Percentiles rank a stretch among this genome's conserved stretches.
These are phyloP conservation scores for Amorpha juglandis DNA, from an alignment of 2,888 invertebrate genomes.

Conservation along the genomic window DNA sequence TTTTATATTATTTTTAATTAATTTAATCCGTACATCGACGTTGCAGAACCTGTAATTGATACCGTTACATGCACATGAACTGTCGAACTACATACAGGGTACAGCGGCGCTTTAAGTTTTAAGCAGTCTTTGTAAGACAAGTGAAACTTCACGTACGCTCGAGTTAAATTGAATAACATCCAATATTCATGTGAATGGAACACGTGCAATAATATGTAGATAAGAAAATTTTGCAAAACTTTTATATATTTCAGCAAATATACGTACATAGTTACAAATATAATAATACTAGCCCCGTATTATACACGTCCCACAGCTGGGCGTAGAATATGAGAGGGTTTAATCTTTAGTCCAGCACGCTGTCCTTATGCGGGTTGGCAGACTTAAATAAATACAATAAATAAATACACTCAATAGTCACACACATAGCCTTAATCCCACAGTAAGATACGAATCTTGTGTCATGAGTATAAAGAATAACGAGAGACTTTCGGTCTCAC, in stretches of 20 bases:
- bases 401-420: no score
- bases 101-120: constrained; percentile 7
- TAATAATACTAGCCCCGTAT: no score
- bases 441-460: no score
- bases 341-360: no score
- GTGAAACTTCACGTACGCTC: constrained; percentile 15
- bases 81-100: not conserved
- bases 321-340: no score
- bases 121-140: constrained; percentile 19
- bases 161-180: constrained; percentile 19
- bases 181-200: not conserved
- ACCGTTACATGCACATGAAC: not conserved
- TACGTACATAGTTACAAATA: no score
- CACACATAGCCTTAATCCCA: no score
- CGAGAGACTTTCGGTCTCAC: no score
- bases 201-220: constrained; percentile 1
- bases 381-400: no score
- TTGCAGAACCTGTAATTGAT: not conserved
- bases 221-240: not conserved
- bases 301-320: no score
- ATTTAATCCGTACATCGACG: not conserved
- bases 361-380: no score
- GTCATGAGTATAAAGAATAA: no score
- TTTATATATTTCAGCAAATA: not conserved
- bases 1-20: not conserved